Conservation (phyloP, 1,140 invertebrate genomes). For the Leptinotarsa lineolata region DNA sequence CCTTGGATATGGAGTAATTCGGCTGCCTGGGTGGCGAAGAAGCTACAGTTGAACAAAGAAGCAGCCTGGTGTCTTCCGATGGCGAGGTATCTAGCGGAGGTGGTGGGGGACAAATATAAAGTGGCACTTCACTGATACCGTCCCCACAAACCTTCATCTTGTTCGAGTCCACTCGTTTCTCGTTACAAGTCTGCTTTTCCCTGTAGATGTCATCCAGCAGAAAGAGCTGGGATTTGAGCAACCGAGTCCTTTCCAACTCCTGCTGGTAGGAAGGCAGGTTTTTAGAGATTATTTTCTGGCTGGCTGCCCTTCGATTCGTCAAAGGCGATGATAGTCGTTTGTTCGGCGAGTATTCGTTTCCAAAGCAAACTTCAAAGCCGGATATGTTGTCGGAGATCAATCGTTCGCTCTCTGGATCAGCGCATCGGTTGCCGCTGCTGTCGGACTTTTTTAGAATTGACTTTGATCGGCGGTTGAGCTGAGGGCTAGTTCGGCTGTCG, state of each 20-base stretch:
- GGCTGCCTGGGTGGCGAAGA: conserved; percentile 39
- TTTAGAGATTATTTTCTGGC: conserved; percentile 57
- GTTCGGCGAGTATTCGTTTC: conserved; percentile 57
- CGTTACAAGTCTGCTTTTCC: conserved; percentile 59
- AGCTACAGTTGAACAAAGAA: conserved; percentile 48
- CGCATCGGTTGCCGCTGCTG: conserved; percentile 56
- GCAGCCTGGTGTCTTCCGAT: conserved; percentile 61
- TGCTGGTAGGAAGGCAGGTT: conserved; percentile 56
- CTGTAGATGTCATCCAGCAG: conserved; percentile 54
- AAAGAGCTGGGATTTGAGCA: conserved; percentile 49
- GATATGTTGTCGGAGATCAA: conserved; percentile 70
- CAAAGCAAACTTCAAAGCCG: conserved; percentile 46
- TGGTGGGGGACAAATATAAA: conserved; percentile 60
- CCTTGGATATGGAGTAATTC: conserved; percentile 44
- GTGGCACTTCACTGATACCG: conserved; percentile 49
- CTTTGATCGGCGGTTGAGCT: conserved; percentile 69
- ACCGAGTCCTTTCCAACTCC: conserved; percentile 47
- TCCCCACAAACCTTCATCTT: conserved; percentile 45
- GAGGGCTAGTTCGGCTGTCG: conserved; percentile 65
- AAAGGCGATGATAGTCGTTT: conserved; percentile 54
- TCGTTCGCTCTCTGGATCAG: conserved; percentile 77
- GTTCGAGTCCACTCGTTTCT: conserved; percentile 55
- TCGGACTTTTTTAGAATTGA: conserved; percentile 79
- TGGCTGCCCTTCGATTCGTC: conserved; percentile 53
- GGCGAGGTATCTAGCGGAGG: conserved; percentile 61